Evolutionary conservation across 2,113 vertebrate genomes (phyloP).

Genomic region (Nesoenas mayeri): DNA sequence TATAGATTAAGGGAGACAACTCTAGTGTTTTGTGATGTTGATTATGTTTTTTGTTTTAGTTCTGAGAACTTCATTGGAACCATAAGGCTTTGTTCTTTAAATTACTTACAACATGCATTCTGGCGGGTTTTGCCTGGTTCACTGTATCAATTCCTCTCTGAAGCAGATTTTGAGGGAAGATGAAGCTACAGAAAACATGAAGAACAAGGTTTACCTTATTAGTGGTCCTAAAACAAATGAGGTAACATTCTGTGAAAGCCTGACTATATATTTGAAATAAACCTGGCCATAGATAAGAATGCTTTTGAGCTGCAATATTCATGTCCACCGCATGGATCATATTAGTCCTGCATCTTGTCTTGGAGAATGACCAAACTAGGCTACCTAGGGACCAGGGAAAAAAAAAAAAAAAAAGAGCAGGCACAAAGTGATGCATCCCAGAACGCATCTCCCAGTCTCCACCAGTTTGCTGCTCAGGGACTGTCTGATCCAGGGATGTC

Average conservation of each 20-base stretch:
- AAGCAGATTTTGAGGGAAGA: background rate
- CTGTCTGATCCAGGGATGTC: background rate
- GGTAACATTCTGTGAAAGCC: background rate
- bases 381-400: background rate
- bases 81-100: background rate
- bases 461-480: background rate
- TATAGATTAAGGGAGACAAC: background rate
- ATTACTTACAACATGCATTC: background rate
- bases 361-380: background rate
- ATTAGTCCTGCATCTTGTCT: background rate
- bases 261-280: background rate
- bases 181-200: background rate
- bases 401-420: background rate
- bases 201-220: background rate
- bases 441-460: background rate
- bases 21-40: background rate
- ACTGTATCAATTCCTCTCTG: background rate
- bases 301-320: background rate
- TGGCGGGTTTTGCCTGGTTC: background rate
- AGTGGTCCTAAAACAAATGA: background rate
- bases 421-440: background rate
- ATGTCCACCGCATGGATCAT: background rate
- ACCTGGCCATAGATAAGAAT: background rate
- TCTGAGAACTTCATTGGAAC: background rate
- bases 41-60: background rate